These are phyloP conservation scores for Anoura caudifer DNA, from an alignment of 2,113 vertebrate genomes.

Conservation along the genomic window DNA sequence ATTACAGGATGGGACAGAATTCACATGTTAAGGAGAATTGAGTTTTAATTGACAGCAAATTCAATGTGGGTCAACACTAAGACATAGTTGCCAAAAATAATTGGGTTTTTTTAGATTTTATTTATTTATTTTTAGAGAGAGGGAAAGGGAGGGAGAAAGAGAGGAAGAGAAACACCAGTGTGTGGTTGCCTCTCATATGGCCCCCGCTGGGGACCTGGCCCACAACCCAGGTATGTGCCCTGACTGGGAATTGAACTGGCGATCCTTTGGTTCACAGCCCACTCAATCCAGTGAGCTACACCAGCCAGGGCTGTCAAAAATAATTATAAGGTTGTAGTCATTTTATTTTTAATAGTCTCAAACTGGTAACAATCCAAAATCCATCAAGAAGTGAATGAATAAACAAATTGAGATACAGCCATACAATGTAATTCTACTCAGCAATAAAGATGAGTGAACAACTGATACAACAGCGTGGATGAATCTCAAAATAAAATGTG, in stretches of 20 bases:
- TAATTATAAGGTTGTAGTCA: not conserved
- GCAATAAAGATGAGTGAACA: conserved; percentile 1
- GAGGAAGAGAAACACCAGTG: too few relatives aligned
- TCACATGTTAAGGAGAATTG: not conserved
- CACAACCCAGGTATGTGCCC: too few relatives aligned
- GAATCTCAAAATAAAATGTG: not conserved
- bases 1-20: not conserved
- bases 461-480: not conserved
- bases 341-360: conserved; percentile 2
- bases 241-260: too few relatives aligned
- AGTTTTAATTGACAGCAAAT: not conserved
- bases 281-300: too few relatives aligned
- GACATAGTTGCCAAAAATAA: not conserved
- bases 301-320: too few relatives aligned
- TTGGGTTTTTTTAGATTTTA: too few relatives aligned
- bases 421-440: not conserved
- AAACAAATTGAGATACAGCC: not conserved
- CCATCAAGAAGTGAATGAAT: not conserved
- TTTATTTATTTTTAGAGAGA: too few relatives aligned
- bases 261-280: too few relatives aligned
- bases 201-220: too few relatives aligned
- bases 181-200: too few relatives aligned
- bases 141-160: too few relatives aligned
- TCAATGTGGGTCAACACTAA: not conserved
- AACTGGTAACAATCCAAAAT: not conserved